A percentile compares a stretch with the other conserved stretches of the same genome.
Evolutionary conservation across 2,888 invertebrate genomes (phyloP).

Genomic region (Ceraclea dissimilis): DNA sequence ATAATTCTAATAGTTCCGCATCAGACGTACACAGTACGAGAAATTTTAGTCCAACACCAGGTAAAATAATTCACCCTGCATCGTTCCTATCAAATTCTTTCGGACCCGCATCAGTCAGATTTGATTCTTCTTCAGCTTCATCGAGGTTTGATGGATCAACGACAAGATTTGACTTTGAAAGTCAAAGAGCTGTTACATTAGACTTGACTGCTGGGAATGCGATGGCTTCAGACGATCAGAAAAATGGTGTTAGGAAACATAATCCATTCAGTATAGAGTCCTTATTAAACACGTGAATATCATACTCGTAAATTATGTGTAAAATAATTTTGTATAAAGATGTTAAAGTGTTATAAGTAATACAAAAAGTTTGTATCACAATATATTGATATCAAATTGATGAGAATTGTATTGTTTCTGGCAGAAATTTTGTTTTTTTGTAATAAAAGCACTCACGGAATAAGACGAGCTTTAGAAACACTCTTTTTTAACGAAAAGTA

Average conservation of each 20-base stretch:
- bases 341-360: background rate
- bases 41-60: constrained; percentile 43
- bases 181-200: constrained; percentile 42
- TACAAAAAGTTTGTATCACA: background rate
- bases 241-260: constrained; percentile 45
- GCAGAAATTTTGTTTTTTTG: no score
- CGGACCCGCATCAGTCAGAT: constrained; percentile 19
- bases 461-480: background rate
- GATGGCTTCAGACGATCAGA: constrained; percentile 34
- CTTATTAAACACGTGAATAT: constrained; percentile 61
- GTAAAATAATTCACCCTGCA: constrained; percentile 37
- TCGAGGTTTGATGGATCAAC: constrained; percentile 29
- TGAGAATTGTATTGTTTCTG: no score
- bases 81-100: constrained; percentile 34
- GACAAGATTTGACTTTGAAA: constrained; percentile 45
- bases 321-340: constrained; percentile 9
- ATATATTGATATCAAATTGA: background rate
- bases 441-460: background rate
- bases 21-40: constrained; percentile 44
- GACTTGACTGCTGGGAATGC: constrained; percentile 40
- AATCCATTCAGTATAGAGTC: constrained; percentile 91
- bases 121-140: constrained; percentile 6
- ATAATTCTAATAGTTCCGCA: constrained; percentile 41
- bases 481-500: background rate
- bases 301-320: background rate